Evolutionary conservation across 2,888 invertebrate species (phyloP), one percentile per base, ranked within the genome.

Genomic region (Eumacrocentrus americanus): DNA sequence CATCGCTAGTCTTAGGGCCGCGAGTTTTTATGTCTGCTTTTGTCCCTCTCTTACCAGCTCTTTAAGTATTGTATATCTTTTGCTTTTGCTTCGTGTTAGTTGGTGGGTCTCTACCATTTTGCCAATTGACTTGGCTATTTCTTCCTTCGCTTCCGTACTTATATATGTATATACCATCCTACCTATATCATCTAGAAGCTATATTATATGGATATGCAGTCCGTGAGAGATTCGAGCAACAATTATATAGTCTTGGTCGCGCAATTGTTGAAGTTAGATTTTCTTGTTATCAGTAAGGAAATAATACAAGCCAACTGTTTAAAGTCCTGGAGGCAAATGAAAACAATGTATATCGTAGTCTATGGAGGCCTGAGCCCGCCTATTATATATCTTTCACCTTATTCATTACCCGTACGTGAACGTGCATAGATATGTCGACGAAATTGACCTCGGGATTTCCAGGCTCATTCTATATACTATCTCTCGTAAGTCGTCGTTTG

Each of bases 351-450:
- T 16, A 18, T 50, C 11, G 23, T 14, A 12, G 23, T 35, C 38
- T 40, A 20, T 46, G 52, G 51, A 44, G 44, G 51, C 12, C 18
- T 46, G 9, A 16, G 34, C 54, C 54, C 34, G 54, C n/a, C 6
- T 54, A 44, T 34, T 18, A 54, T 54, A 44, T 54, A 25, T 59
- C 16, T 40, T 22, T 53, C 29, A 44, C 44, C 40, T 60, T 60
- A 60, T 60, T 60, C 60, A 60, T 60, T 55, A 60, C 55, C 60
- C 60, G 60, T 60, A 60, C 34, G 29, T 42, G 14, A 50, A 34
- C 18, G 12, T 44, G 47, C 11, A 54, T 48, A 60, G 55, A 55
- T 55, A 60, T 60, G 11, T 34, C 18, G 29, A 42, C 38, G 35
- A 23, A 58, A 54, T 59, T 59, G 54, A 59, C 54, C 60, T 55